These are phyloP conservation scores for Typhlomys cinereus DNA, from an alignment of 2,113 vertebrate species.

Conservation along the genomic window DNA sequence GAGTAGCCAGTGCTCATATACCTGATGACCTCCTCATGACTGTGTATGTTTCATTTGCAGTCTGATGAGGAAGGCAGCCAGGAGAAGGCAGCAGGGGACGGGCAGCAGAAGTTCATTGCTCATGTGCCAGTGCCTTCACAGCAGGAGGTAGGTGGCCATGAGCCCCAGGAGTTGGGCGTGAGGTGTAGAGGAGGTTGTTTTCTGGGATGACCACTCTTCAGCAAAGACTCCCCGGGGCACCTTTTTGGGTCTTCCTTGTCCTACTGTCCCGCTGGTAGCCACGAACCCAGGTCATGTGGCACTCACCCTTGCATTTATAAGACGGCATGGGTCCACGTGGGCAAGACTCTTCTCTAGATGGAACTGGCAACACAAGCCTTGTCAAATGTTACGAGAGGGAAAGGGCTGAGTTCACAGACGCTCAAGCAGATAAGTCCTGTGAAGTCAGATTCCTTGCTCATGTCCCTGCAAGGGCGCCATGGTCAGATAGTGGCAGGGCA, in stretches of 20 bases:
- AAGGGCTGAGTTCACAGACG: background rate
- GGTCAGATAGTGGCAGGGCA: fast-evolving
- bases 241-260: background rate
- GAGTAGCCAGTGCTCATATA: background rate
- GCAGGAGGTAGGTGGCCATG: slow-evolving; percentile 89
- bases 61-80: slow-evolving; percentile 90
- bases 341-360: background rate
- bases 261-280: background rate
- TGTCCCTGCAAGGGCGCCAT: background rate
- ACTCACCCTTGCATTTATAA: too few species aligned
- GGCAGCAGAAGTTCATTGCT: slow-evolving; percentile 92
- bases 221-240: background rate
- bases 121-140: slow-evolving; percentile 97
- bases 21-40: background rate
- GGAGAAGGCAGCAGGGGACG: slow-evolving; percentile 90
- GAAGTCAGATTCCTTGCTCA: background rate
- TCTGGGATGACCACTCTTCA: background rate
- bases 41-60: slow-evolving; percentile 69
- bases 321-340: background rate
- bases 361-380: background rate
- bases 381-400: background rate
- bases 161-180: background rate
- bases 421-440: background rate
- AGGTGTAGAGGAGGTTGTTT: background rate
- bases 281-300: background rate